Conservation (phyloP, 2,113 vertebrate genomes). For the Ursus arctos region DNA sequence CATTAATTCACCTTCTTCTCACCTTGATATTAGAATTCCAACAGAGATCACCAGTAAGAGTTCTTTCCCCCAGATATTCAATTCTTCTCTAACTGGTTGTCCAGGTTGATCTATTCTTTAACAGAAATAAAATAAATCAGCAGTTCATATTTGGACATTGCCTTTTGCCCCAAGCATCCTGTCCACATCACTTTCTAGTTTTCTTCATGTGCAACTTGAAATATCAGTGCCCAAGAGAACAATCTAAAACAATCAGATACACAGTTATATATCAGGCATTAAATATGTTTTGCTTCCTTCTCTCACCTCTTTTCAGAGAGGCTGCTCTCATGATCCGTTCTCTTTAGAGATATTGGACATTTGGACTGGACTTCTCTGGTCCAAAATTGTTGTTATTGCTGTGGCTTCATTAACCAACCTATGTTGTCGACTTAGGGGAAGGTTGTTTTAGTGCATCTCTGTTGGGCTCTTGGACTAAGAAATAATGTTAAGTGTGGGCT, state of each 20-base stretch:
- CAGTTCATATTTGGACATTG: not conserved
- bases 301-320: not conserved
- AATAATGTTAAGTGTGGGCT: not conserved
- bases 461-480: not conserved
- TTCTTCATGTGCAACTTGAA: not conserved
- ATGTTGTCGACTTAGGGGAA: not conserved
- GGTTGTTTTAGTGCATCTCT: not conserved
- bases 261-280: not conserved
- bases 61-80: not conserved
- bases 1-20: not conserved
- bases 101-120: not conserved
- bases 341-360: not conserved
- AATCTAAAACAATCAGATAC: not conserved
- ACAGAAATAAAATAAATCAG: not conserved
- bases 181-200: not conserved
- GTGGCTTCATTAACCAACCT: not conserved
- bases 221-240: not conserved
- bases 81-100: not conserved
- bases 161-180: not conserved
- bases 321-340: not conserved
- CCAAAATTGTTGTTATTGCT: not conserved
- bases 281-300: not conserved
- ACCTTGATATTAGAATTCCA: not conserved
- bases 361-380: not conserved
- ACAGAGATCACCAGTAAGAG: not conserved